Evolutionary conservation across 2,888 invertebrate genomes (phyloP).

Genomic region (Thelaira solivaga): DNA sequence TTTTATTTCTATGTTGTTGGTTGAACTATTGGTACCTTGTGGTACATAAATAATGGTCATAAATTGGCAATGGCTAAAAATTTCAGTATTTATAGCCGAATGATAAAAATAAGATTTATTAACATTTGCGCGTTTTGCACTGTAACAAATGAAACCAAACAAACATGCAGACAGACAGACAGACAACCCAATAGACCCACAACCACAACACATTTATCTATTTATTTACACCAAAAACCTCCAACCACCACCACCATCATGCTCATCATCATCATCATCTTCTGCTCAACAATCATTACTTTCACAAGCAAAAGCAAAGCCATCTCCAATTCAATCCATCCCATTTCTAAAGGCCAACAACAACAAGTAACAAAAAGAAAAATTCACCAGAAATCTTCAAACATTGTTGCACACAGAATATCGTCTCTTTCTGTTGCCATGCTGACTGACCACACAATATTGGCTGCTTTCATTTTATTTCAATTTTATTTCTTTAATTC

Average conservation of each 20-base stretch:
- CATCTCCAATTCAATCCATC: slow-evolving; percentile 51
- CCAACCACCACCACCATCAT: neutral
- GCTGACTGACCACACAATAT: slow-evolving; percentile 40
- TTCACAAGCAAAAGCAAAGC: slow-evolving; percentile 43
- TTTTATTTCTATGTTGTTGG: slow-evolving; percentile 42
- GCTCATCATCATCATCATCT: slow-evolving; percentile 16
- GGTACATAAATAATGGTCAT: slow-evolving; percentile 77
- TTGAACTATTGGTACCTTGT: slow-evolving; percentile 62
- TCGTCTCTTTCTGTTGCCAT: slow-evolving; percentile 20
- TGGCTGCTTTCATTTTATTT: slow-evolving; percentile 53
- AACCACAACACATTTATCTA: slow-evolving; percentile 33
- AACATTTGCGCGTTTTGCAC: slow-evolving; percentile 71
- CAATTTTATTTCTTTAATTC: slow-evolving; percentile 42
- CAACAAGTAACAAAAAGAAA: neutral
- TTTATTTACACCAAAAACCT: neutral
- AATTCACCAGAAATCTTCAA: slow-evolving; percentile 23
- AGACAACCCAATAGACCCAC: slow-evolving; percentile 5
- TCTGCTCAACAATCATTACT: slow-evolving; percentile 33
- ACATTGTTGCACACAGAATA: slow-evolving; percentile 29
- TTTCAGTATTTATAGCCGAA: slow-evolving; percentile 78
- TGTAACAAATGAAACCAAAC: slow-evolving; percentile 50
- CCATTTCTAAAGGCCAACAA: slow-evolving; percentile 34
- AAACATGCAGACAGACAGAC: slow-evolving; percentile 5
- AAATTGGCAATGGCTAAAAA: slow-evolving; percentile 78
- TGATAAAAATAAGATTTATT: slow-evolving; percentile 78